Conservation (phyloP, 1,140 invertebrate species). For the Prorops nasuta region DNA sequence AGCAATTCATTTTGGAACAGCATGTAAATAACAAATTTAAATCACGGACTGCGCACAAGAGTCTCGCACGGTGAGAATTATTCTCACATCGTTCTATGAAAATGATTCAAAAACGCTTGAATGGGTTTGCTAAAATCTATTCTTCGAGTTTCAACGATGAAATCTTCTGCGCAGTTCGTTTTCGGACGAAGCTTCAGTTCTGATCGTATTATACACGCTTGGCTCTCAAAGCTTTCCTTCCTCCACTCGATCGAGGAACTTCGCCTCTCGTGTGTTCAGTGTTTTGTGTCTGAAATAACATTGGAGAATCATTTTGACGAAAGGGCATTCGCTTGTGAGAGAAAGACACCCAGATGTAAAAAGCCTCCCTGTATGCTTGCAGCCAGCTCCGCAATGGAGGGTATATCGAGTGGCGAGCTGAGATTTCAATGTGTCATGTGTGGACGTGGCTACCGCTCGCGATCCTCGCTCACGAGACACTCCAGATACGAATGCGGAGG, state of each 20-base stretch:
- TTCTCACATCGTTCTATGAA: no score
- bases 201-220: conserved; percentile 39
- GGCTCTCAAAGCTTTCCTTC: conserved; percentile 39
- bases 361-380: conserved; percentile 51
- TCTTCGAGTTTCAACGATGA: conserved; percentile 5
- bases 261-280: no score
- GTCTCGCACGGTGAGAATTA: no score
- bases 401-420: conserved; percentile 37
- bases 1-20: conserved; percentile 40
- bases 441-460: conserved; percentile 53
- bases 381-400: conserved; percentile 42
- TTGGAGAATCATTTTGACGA: conserved; percentile 12
- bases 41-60: conserved; percentile 33
- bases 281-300: no score
- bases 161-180: conserved; percentile 26
- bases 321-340: conserved; percentile 3
- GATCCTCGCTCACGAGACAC: conserved; percentile 53
- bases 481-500: conserved; percentile 56
- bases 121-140: no score
- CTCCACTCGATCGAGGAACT: no score
- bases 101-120: no score
- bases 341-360: conserved; percentile 36
- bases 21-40: conserved; percentile 53
- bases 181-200: conserved; percentile 37
- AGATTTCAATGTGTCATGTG: conserved; percentile 57